These are phyloP conservation scores for Drosophila pruinosa DNA, from an alignment of 1,140 invertebrate genomes.

Conservation along the genomic window DNA sequence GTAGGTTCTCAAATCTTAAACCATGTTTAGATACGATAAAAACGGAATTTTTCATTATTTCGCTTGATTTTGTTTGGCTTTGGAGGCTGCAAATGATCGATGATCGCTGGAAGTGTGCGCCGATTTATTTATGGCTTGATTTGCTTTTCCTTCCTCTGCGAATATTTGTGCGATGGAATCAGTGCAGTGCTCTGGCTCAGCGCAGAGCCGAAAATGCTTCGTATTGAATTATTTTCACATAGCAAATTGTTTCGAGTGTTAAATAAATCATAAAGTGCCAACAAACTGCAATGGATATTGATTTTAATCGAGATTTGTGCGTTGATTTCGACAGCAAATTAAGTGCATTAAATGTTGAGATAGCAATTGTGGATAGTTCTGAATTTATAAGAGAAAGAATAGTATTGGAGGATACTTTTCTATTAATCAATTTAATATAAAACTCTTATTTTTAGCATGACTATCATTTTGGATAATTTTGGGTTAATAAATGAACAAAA, in stretches of 20 bases:
- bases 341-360: neutral
- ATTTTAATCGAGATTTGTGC: slow-evolving; percentile 35
- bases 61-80: slow-evolving; percentile 40
- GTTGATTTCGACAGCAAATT: neutral
- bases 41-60: slow-evolving; percentile 69
- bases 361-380: too few species aligned
- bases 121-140: slow-evolving; percentile 79
- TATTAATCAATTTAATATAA: too few species aligned
- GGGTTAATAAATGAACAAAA: too few species aligned
- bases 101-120: slow-evolving; percentile 79
- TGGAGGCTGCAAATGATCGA: slow-evolving; percentile 62
- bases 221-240: slow-evolving; percentile 56
- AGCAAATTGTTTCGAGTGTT: slow-evolving; percentile 17
- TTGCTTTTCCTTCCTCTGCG: slow-evolving; percentile 26
- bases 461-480: neutral
- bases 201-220: slow-evolving; percentile 45
- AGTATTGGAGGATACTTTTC: neutral
- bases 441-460: too few species aligned
- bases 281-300: slow-evolving; percentile 47
- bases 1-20: slow-evolving; percentile 78
- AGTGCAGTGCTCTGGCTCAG: slow-evolving; percentile 17
- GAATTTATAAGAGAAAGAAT: neutral
- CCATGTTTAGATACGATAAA: slow-evolving; percentile 79
- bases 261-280: slow-evolving; percentile 56
- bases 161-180: slow-evolving; percentile 57